Base-by-base conservation (phyloP, 2,113 vertebrate species). In the Carlito syrichta region DNA sequence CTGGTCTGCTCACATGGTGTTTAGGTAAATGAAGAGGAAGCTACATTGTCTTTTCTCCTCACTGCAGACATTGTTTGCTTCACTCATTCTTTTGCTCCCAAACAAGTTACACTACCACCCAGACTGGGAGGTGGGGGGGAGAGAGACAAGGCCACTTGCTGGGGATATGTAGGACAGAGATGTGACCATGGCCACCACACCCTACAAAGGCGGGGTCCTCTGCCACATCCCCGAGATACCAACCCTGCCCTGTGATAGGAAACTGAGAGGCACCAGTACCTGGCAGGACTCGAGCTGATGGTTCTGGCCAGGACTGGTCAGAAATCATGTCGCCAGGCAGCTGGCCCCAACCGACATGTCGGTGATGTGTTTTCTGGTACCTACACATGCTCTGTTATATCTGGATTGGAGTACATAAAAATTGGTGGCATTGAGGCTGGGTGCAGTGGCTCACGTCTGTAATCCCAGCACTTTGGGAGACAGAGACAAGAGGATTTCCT, bases 331-430 rank as follows among this genome's bases (percentile, higher is more conserved):
- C 0, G 10, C n/a, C 81, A 8, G 54, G 32, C 5, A 52, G n/a
- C 32, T 16, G 2, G 48, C 17, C 23, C 32, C 52, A 30, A 1
- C 17, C 52, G 20, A 3, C 9, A 0, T n/a, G 16, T n/a, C 52
- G 13, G 3, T 19, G 7, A 48, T 30, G 22, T 54, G n/a, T 43
- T 52, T 89, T 63, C 45, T 13, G 62, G n/a, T n/a, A 13, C 77
- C 3, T 4, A 11, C 10, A 54, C 43, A 3, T 32, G 38, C 35
- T 85, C 60, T 16, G 22, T 69, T 73, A 50, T 20, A 43, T 50
- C 54, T 79, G 35, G 35, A 66, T 40, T 48, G 35, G 35, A 38
- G n/a, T 20, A 48, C 30, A 6, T 32, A 11, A 66, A 63, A 45
- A 23, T 6, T 13, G 12, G 40, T 48, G 14, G 71, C 73, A 25